These are phyloP conservation scores for Microctenopoma steveboyesi DNA, from an alignment of 2,797 vertebrate species.

Conservation along the genomic window DNA sequence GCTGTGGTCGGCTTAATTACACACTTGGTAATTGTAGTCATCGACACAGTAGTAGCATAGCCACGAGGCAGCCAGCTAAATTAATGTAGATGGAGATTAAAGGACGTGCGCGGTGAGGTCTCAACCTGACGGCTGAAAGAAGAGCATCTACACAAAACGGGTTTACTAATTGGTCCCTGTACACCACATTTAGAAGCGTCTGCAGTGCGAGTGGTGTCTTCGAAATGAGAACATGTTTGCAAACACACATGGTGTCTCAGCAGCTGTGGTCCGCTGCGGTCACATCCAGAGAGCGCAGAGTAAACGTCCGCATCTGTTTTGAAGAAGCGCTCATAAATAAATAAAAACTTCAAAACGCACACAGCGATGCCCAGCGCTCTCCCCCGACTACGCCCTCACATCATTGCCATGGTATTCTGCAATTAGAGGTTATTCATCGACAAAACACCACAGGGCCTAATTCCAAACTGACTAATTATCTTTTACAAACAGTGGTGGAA, in stretches of 20 bases:
- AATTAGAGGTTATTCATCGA: constrained; percentile 63
- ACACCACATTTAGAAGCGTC: constrained; percentile 58
- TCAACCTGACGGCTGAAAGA: constrained; percentile 51
- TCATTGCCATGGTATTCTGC: constrained; percentile 67
- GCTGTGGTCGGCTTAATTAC: constrained; percentile 73
- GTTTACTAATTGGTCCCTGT: constrained; percentile 49
- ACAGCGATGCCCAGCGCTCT: constrained; percentile 45
- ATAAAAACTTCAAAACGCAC: constrained; percentile 56
- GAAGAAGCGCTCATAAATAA: constrained; percentile 59
- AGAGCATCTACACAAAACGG: constrained; percentile 47
- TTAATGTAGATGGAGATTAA: constrained; percentile 60
- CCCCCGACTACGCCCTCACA: constrained; percentile 48
- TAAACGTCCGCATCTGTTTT: constrained; percentile 66
- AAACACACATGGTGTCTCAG: constrained; percentile 56
- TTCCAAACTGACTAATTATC: constrained; percentile 56
- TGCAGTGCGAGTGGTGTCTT: constrained; percentile 54
- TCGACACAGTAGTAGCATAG: constrained; percentile 61
- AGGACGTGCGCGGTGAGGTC: constrained; percentile 41
- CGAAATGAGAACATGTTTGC: constrained; percentile 60
- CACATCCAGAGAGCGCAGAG: constrained; percentile 54
- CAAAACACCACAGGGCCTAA: constrained; percentile 45
- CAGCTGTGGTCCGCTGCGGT: constrained; percentile 57
- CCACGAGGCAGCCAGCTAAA: constrained; percentile 60
- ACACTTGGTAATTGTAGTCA: constrained; percentile 73
- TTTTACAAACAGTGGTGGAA: constrained; percentile 46